Base-by-base conservation (phyloP, 2,888 invertebrate species). In the Tenthredo amoena region DNA sequence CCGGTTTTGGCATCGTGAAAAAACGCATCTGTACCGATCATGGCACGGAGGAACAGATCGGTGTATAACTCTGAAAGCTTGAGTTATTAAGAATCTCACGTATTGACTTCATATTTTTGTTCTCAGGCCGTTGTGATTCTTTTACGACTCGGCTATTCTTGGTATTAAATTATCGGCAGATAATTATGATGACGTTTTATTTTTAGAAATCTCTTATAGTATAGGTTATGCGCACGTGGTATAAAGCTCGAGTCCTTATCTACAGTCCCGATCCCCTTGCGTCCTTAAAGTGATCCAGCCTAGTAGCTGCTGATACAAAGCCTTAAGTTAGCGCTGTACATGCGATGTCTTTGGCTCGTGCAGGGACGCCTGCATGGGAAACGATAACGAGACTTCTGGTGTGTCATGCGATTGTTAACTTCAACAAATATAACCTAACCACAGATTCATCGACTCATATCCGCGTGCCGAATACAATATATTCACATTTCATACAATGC, bases 171-270 rank as follows among this genome's bases (percentile, higher is more conserved):
- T 55, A 55, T 55, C 55, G 31, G n/a, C 12, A 18, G 47, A 37
- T 62, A 58, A 62, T 81, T 81, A 55, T 18, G 72, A 81, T 62
- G 21, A 81, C n/a, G 21, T 58, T 81, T 81, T 62, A 81, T 81
- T 81, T 62, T 62, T 81, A 81, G 81, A 81, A 58, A 21, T 74
- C n/a, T 43, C 72, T 74, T 40, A 43, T 40, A 12, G 9, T 50
- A 50, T 50, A 55, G n/a, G 72, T 40, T 43, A 74, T 74, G 26
- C 18, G 43, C 34, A 40, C 81, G 40, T 81, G 58, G 34, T 26
- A 34, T 6, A 40, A 21, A 26, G 21, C 34, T 10, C 26, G 37
- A 81, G 58, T 81, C 26, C 40, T 62, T 81, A 81, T 81, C 81
- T 62, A 10, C 15, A 15, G 40, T 26, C 37, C 10, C 21, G 10